phyloP scores from a whole-genome alignment of 2,113 vertebrate species.

The Prietella phreatophila region DNA sequence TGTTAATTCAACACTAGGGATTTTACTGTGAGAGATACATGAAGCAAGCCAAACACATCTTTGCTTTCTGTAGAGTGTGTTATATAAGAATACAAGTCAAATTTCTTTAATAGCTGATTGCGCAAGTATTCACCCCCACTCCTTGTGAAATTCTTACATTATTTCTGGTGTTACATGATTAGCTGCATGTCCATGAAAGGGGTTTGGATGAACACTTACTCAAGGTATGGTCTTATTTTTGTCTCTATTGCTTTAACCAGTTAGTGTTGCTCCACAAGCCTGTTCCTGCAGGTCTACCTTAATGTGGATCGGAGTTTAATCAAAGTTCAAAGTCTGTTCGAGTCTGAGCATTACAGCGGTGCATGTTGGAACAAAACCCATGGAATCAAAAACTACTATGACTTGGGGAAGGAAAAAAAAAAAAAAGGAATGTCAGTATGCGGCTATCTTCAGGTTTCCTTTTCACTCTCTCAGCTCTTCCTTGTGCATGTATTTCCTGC shows the following conservation, averaged over 20 bases:
- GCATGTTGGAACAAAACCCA: neutral
- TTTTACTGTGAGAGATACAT: neutral
- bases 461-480: too few species aligned
- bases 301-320: neutral
- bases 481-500: too few species aligned
- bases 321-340: neutral
- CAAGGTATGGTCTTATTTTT: neutral
- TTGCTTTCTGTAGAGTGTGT: too few species aligned
- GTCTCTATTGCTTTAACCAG: conserved; percentile 13
- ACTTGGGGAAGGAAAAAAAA: neutral
- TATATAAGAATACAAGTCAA: too few species aligned
- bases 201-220: neutral
- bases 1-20: too few species aligned
- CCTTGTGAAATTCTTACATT: neutral
- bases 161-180: neutral
- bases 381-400: neutral
- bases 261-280: neutral
- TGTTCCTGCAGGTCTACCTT: neutral
- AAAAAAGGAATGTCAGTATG: too few species aligned
- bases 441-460: too few species aligned
- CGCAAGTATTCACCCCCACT: neutral
- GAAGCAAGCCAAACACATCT: neutral
- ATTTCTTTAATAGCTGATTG: too few species aligned
- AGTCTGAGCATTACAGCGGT: neutral
- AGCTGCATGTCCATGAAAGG: neutral